phyloP scores from a whole-genome alignment of 37 sponge, comb jelly and placozoan genomes.

The Eunapius fragilis region DNA sequence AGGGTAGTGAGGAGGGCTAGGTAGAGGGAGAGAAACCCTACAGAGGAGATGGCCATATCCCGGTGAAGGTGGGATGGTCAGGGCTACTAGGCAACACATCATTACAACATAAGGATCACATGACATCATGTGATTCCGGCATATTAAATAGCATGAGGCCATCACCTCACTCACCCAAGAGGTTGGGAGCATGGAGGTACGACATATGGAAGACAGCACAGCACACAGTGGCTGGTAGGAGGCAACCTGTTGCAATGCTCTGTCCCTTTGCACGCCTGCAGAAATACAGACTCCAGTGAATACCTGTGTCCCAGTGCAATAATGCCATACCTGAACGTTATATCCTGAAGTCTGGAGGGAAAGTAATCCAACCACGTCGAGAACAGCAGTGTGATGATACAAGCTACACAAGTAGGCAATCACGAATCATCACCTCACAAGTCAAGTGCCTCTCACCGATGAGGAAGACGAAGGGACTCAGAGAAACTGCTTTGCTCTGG shows the following conservation, averaged over 20 bases:
- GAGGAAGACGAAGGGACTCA: slow-evolving; percentile 2
- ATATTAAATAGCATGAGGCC: neutral
- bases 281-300: neutral
- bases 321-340: slow-evolving; percentile 45
- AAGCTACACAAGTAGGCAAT: slow-evolving; percentile 37
- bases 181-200: slow-evolving; percentile 21
- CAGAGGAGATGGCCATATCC: neutral
- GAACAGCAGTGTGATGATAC: slow-evolving; percentile 45
- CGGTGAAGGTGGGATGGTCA: too few relatives aligned
- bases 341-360: slow-evolving; percentile 28
- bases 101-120: neutral
- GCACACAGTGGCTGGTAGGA: slow-evolving; percentile 55
- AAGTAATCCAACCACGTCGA: slow-evolving; percentile 83
- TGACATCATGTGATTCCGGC: neutral
- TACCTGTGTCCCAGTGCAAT: neutral
- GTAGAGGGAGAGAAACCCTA: slow-evolving; percentile 43
- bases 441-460: slow-evolving; percentile 13
- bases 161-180: slow-evolving; percentile 19
- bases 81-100: too few relatives aligned
- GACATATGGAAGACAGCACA: slow-evolving; percentile 42
- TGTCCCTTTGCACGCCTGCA: slow-evolving; percentile 33
- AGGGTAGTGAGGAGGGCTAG: slow-evolving; percentile 26
- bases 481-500: neutral
- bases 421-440: neutral
- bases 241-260: slow-evolving; percentile 59